Evolutionary conservation across 2,797 vertebrate genomes (phyloP).

Genomic region (Periparus ater): DNA sequence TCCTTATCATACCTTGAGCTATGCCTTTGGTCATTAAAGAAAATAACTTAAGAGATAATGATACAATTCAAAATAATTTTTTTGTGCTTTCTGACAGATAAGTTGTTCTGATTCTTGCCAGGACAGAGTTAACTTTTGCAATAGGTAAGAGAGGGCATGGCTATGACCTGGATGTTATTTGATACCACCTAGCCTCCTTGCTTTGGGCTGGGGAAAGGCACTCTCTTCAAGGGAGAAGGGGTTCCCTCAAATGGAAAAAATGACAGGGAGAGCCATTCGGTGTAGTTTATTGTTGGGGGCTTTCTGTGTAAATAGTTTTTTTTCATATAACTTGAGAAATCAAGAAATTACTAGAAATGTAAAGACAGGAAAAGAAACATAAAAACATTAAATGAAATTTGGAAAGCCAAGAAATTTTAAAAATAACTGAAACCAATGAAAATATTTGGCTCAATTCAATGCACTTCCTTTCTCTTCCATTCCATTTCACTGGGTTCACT

Average conservation of each 20-base stretch:
- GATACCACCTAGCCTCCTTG: neutral
- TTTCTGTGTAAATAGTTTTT: neutral
- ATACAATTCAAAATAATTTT: neutral
- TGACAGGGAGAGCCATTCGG: fast-evolving
- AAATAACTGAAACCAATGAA: neutral
- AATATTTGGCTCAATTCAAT: neutral
- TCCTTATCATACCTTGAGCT: neutral
- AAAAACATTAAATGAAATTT: neutral
- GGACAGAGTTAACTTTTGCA: neutral
- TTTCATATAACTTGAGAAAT: neutral
- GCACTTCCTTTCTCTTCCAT: neutral
- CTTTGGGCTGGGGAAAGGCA: fast-evolving
- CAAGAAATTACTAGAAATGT: neutral
- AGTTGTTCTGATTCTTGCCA: neutral
- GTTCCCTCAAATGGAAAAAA: neutral
- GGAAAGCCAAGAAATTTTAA: neutral
- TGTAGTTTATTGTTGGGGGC: too few relatives aligned
- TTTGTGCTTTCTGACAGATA: neutral
- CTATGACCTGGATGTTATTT: neutral
- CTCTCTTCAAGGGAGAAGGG: neutral
- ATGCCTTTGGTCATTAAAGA: neutral
- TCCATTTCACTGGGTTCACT: neutral
- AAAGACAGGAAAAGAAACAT: neutral
- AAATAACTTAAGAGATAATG: neutral
- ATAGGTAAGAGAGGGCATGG: neutral